Evolutionary conservation across 2,113 vertebrate genomes (phyloP), one percentile per base, ranked within the genome.

Genomic region (Istiophorus platypterus): DNA sequence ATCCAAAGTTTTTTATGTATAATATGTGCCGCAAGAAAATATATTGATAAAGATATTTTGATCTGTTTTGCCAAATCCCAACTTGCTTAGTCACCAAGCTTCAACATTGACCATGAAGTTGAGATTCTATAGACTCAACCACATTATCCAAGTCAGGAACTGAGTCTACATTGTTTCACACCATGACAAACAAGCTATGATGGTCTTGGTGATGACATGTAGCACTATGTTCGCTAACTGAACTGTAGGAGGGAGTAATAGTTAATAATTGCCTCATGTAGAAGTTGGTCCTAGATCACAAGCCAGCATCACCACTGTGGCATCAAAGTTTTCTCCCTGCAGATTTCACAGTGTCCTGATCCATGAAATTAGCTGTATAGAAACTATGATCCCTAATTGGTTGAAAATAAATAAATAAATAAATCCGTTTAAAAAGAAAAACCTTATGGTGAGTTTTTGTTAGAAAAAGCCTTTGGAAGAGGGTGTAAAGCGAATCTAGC

Each of bases 301-400:
- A 49, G 45, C 27, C 51, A 45, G 61, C 68, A 65, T 76, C 75
- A 83, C 47, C 85, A 85, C 42, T 71, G 65, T 27, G 49, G 45
- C 73, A 80, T 87, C 80, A 82, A 79, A 86, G 76, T 77, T 81
- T 78, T 63, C 6, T 34, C 42, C 80, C 26, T 52, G 27, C 41
- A 37, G 27, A 59, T 80, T 80, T 82, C 63, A 72, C 67, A 74
- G 67, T 51, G 22, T 63, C 75, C 65, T 78, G 68, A 80, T 90
- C 64, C 58, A 76, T 77, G 31, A 81, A 72, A 84, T 74, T 7
- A 78, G 61, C 52, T 82, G 39, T 29, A 80, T 47, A 75, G 67
- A 82, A 90, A 72, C 74, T 78, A 45, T 72, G 58, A 90, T 81
- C 61, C 76, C 9, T 90, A 89, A 89, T 88, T 85, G 81, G 54